Conservation (phyloP, 2,797 vertebrate genomes). For the Chrysolophus pictus region DNA sequence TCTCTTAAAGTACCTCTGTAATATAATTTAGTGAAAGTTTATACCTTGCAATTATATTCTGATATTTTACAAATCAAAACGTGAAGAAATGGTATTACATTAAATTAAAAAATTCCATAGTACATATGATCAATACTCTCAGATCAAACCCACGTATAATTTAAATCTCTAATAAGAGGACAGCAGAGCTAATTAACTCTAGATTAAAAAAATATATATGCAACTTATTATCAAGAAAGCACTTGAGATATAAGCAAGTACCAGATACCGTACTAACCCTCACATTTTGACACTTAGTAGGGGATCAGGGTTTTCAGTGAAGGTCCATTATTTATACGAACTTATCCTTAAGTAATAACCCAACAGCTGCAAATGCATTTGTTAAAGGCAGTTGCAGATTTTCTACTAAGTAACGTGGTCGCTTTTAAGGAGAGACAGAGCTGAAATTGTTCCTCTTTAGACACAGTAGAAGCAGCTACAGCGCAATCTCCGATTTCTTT, state of each 20-base stretch:
- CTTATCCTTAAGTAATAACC: not conserved
- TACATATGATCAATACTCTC: not conserved
- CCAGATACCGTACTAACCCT: not conserved
- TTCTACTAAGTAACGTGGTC: not conserved
- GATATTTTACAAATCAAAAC: constrained; percentile 40
- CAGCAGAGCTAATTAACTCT: constrained; percentile 53
- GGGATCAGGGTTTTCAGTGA: not conserved
- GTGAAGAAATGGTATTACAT: constrained; percentile 31
- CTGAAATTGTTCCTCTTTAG: not conserved
- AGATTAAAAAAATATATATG: not conserved
- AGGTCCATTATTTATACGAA: not conserved
- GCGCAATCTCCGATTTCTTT: not conserved
- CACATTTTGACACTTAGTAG: not conserved
- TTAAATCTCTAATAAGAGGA: constrained; percentile 16
- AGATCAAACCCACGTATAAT: constrained; percentile 32
- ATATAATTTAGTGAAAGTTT: constrained; percentile 43
- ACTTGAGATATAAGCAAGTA: not conserved
- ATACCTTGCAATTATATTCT: constrained; percentile 37
- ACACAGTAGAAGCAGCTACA: not conserved
- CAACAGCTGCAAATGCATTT: constrained; percentile 4
- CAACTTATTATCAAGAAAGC: constrained; percentile 16
- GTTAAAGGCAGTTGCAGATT: not conserved
- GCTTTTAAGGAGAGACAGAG: constrained; percentile 9
- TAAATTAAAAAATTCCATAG: constrained; percentile 8
- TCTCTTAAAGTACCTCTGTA: constrained; percentile 51